Evolutionary conservation across 2,888 invertebrate species (phyloP), one percentile per base, ranked within the genome.

Genomic region (Torymus tubicola): DNA sequence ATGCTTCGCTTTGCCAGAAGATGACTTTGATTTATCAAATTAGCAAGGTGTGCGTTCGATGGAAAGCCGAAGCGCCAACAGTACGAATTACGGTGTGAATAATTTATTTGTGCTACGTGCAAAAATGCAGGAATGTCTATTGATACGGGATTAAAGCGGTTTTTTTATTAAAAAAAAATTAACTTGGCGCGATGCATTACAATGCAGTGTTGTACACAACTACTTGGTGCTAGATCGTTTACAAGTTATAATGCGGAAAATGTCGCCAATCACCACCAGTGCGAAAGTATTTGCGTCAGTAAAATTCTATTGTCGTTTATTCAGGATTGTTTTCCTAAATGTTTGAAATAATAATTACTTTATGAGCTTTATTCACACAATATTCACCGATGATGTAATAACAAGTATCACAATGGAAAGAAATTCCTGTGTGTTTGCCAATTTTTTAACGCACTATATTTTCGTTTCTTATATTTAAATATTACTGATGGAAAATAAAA

Each of bases 21-120:
- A 8, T 42, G 42, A 72, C 64, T 60, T 64, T 55, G 63, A 55
- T 63, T 53, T 55, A 72, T 55, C 72, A 13, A 64, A 72, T 64
- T 64, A 53, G 55, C 10, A 60, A 42, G 31, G 31, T 31, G 31
- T 31, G 31, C 31, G 31, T 31, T 72, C 24, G n/a, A n/a, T 42
- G 16, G 69, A 24, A 68, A 24, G 68, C n/a, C n/a, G 21, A 12
- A 13, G 63, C 42, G 42, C n/a, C 50, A 11, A 52, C 14, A 61
- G 13, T 3, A 8, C 42, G 42, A 42, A 42, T 42, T 42, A 42
- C 42, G 42, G 8, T 8, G 42, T 71, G 21, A 71, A 71, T 24
- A 52, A 52, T 52, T 61, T 60, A 52, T 16, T 18, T 18, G 60
- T 21, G 50, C 21, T 52, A 18, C 58, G 42, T 14, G 42, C 3